phyloP scores from a whole-genome alignment of 1,140 invertebrate species.

The Augochlora pura region DNA sequence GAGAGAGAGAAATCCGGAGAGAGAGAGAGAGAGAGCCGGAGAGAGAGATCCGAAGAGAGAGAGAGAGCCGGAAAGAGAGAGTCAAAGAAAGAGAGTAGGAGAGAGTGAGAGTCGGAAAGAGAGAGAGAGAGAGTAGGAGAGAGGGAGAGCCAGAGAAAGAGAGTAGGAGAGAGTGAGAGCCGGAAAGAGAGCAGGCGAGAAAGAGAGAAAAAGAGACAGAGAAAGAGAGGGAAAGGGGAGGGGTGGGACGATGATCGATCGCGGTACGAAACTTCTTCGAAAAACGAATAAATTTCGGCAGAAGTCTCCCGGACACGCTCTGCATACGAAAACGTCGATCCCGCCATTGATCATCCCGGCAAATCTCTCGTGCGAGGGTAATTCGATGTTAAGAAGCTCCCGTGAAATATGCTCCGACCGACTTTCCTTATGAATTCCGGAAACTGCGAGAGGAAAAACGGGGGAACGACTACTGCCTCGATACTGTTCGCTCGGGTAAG shows the following conservation, averaged over 20 bases:
- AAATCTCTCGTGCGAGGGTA: conserved; percentile 2
- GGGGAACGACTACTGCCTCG: not conserved
- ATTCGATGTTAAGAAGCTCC: conserved; percentile 12
- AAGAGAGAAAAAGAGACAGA: too few relatives aligned
- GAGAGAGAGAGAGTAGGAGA: too few relatives aligned
- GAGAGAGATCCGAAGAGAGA: too few relatives aligned
- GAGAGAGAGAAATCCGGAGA: too few relatives aligned
- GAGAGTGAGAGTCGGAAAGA: too few relatives aligned
- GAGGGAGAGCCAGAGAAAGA: too few relatives aligned
- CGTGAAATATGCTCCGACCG: conserved; percentile 8
- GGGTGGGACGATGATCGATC: not conserved
- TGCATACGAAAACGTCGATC: conserved; percentile 7
- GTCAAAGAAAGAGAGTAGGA: too few relatives aligned
- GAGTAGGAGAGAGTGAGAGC: too few relatives aligned
- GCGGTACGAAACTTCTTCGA: not conserved
- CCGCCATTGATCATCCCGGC: not conserved
- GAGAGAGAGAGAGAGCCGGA: too few relatives aligned
- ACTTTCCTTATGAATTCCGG: conserved; percentile 2
- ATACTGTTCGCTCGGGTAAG: not conserved
- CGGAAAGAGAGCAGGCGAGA: too few relatives aligned
- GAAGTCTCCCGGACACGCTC: not conserved
- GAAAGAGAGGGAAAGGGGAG: too few relatives aligned
- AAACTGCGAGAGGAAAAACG: not conserved
- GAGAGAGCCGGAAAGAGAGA: too few relatives aligned
- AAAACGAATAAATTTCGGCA: conserved; percentile 6